Base-by-base conservation (phyloP, 2,797 vertebrate species). In the Cynodonichthys magdalenae region DNA sequence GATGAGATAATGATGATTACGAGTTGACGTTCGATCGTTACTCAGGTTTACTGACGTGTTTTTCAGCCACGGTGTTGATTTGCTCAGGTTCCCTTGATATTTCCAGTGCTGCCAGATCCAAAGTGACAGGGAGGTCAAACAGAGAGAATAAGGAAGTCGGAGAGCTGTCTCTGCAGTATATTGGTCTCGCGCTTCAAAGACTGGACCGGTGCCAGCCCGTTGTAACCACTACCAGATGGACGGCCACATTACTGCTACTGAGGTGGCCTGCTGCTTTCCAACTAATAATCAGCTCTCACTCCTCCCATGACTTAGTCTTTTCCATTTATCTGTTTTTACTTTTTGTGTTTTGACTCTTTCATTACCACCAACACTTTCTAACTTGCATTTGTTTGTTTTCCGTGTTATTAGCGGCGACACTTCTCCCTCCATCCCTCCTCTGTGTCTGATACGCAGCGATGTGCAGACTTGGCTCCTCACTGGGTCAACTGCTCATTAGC, bases 401-500 rank as follows among this genome's bases (percentile, higher is more conserved):
- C 46, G 42, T 34, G 27, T 75, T 67, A 69, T 81, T 77, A 56
- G 45, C 46, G 0, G 15, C 31, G 47, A 17, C 66, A 71, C 55
- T 67, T 66, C 48, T 80, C 17, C 60, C 44, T 75, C 49, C 71
- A 66, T 71, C 74, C 41, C 59, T 63, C 55, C 57, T 36, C 64
- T 72, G 73, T 65, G 66, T 85, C 77, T 86, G 86, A 85, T 80
- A 79, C 85, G 72, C 75, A 63, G 34, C 65, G 83, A 86, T 90
- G 79, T 88, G 78, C 75, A 80, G 77, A 59, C 76, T 75, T 27
- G 57, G 71, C 84, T 89, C 84, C 87, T 86, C 81, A 85, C 81
- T 89, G 85, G 90, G 89, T 92, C 89, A 92, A 92, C 90, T 85
- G 89, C 87, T 92, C 89, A 90, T 92, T 92, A 92, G 85, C 81